Percentiles rank a stretch among this genome's conserved stretches.
Evolutionary conservation across 2,797 vertebrate species (phyloP).

Genomic region (Crenichthys baileyi): DNA sequence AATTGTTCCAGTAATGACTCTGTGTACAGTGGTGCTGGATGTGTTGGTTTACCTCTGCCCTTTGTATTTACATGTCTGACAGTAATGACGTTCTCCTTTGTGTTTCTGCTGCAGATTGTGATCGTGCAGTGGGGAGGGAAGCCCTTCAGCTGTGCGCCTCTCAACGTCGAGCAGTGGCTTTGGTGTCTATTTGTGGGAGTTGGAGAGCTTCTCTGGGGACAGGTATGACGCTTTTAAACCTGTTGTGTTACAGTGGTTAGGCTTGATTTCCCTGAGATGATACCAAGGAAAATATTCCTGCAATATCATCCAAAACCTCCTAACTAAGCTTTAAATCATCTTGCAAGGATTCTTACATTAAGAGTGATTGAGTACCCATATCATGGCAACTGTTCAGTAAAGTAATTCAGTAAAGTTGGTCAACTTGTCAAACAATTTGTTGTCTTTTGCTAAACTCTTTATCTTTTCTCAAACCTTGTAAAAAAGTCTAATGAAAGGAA

Average conservation of each 20-base stretch:
- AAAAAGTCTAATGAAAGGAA: not conserved
- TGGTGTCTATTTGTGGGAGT: constrained; percentile 94
- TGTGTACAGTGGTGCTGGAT: not conserved
- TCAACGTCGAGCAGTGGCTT: constrained; percentile 92
- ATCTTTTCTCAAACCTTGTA: not conserved
- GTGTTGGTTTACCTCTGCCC: not conserved
- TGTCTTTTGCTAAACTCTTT: not conserved
- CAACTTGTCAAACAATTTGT: not conserved
- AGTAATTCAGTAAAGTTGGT: not conserved
- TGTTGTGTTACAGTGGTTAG: constrained; percentile 19
- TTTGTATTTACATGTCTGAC: constrained; percentile 22
- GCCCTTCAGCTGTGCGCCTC: constrained; percentile 92
- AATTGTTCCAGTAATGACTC: not conserved
- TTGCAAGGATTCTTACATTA: not conserved
- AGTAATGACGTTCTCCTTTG: not conserved
- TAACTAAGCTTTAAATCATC: not conserved
- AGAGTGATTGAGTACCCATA: not conserved
- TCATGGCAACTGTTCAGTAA: not conserved
- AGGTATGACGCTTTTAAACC: constrained; percentile 80
- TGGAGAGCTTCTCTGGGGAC: constrained; percentile 93
- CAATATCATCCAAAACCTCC: too few species aligned
- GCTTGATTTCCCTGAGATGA: not conserved
- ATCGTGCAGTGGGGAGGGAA: constrained; percentile 93
- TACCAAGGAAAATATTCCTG: not conserved
- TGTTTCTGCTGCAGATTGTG: constrained; percentile 81